phyloP scores from a whole-genome alignment of 2,888 invertebrate genomes.

The Archips crataeganus region DNA sequence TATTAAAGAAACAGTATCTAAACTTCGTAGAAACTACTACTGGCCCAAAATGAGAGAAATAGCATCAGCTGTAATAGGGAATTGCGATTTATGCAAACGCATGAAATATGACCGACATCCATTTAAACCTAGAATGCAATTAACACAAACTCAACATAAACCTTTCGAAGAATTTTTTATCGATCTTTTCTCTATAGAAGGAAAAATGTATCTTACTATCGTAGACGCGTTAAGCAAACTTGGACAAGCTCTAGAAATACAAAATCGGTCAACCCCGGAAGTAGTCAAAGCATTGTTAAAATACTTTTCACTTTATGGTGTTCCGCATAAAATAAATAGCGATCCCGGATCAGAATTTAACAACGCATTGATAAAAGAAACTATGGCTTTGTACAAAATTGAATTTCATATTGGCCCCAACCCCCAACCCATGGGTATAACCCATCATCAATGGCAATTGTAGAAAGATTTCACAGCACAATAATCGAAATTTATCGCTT shows the following conservation, averaged over 20 bases:
- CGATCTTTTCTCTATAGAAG: too few species aligned
- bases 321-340: background rate
- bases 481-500: background rate
- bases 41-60: too few species aligned
- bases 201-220: background rate
- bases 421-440: too few species aligned
- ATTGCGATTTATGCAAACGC: too few species aligned
- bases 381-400: background rate
- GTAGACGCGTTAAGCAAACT: conserved; percentile 4
- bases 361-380: background rate
- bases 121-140: too few species aligned
- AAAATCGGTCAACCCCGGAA: background rate
- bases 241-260: conserved; percentile 1
- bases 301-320: conserved; percentile 1
- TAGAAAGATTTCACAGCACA: conserved; percentile 1
- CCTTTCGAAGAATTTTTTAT: too few species aligned
- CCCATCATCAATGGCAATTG: background rate
- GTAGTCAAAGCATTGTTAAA: conserved; percentile 1
- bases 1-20: too few species aligned
- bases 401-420: background rate
- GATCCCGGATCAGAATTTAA: conserved; percentile 11
- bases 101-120: too few species aligned
- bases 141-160: too few species aligned
- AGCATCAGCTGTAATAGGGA: too few species aligned
- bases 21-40: too few species aligned